A percentile compares a stretch with the other conserved stretches of the same genome.
Conservation (phyloP, 1,140 invertebrate genomes). For the Eufriesea mexicana region DNA sequence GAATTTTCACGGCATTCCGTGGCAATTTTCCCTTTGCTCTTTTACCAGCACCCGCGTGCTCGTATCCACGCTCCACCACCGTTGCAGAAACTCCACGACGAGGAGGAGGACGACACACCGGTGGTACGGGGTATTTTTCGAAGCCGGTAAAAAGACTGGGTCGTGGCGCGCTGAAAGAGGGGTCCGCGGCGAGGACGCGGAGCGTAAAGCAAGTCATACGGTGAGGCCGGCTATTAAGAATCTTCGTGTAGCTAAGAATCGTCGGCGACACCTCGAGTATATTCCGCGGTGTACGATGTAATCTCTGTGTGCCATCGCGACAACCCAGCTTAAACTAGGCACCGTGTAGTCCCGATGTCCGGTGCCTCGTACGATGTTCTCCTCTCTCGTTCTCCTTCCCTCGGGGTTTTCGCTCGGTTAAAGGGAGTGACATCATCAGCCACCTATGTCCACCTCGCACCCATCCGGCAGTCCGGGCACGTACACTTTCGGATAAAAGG, state of each 20-base stretch:
- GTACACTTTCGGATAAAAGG: slow-evolving; percentile 73
- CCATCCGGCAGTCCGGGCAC: slow-evolving; percentile 74
- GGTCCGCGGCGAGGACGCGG: too few species aligned
- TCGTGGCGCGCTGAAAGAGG: too few species aligned
- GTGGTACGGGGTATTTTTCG: background rate
- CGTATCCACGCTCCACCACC: too few species aligned
- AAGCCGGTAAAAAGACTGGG: too few species aligned
- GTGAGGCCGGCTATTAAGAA: slow-evolving; percentile 53
- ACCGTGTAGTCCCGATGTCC: slow-evolving; percentile 72
- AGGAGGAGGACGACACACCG: too few species aligned
- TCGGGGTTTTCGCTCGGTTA: slow-evolving; percentile 15
- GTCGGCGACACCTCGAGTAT: slow-evolving; percentile 65
- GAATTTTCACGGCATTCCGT: too few species aligned
- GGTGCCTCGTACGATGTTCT: slow-evolving; percentile 67
- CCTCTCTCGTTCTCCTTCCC: slow-evolving; percentile 44
- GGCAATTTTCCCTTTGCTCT: too few species aligned
- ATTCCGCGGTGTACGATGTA: slow-evolving; percentile 70
- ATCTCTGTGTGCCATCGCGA: slow-evolving; percentile 80
- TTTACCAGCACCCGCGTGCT: too few species aligned
- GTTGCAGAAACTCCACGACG: too few species aligned
- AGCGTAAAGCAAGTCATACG: slow-evolving; percentile 35
- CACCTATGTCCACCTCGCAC: slow-evolving; percentile 75
- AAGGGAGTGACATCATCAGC: slow-evolving; percentile 78
- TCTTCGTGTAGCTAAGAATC: slow-evolving; percentile 57
- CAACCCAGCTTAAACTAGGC: slow-evolving; percentile 75